Conservation (phyloP, 1,140 invertebrate genomes). For the Cryptotermes secundus region DNA sequence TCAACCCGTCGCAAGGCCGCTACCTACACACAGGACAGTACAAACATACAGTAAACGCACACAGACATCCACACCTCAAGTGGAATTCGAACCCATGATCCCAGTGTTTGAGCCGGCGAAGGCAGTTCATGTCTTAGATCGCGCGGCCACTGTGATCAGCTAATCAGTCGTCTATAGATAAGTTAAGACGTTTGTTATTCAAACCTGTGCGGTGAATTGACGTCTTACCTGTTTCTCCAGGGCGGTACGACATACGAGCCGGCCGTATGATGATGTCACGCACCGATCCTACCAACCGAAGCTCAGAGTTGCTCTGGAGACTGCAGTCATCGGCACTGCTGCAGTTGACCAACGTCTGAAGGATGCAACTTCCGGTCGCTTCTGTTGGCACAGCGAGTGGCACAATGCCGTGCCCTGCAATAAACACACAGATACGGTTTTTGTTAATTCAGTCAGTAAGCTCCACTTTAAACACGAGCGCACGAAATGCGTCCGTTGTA, state of each 20-base stretch:
- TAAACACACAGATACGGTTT: constrained; percentile 16
- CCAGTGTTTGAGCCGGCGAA: too few species aligned
- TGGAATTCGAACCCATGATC: too few species aligned
- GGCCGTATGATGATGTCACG: constrained; percentile 61
- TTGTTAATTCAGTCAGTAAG: background rate
- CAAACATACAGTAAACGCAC: too few species aligned
- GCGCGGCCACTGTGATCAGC: too few species aligned
- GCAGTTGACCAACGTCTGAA: constrained; percentile 59
- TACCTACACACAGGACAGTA: too few species aligned
- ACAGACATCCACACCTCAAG: too few species aligned
- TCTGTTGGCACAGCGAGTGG: constrained; percentile 58
- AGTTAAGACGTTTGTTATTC: too few species aligned
- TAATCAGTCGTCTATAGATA: too few species aligned
- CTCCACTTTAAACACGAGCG: too few species aligned
- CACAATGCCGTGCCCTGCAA: constrained; percentile 61
- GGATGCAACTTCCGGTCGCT: constrained; percentile 53
- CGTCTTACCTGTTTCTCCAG: constrained; percentile 60
- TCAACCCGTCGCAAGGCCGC: too few species aligned
- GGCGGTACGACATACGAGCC: constrained; percentile 57
- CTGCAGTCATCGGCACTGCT: constrained; percentile 50
- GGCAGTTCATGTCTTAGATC: too few species aligned
- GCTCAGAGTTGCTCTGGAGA: constrained; percentile 55
- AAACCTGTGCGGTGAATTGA: background rate
- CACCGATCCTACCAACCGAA: constrained; percentile 58
- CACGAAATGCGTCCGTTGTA: too few species aligned